Evolutionary conservation across 2,113 vertebrate species (phyloP), one percentile per base, ranked within the genome.

Genomic region (Pseudorectes ferrugineus): DNA sequence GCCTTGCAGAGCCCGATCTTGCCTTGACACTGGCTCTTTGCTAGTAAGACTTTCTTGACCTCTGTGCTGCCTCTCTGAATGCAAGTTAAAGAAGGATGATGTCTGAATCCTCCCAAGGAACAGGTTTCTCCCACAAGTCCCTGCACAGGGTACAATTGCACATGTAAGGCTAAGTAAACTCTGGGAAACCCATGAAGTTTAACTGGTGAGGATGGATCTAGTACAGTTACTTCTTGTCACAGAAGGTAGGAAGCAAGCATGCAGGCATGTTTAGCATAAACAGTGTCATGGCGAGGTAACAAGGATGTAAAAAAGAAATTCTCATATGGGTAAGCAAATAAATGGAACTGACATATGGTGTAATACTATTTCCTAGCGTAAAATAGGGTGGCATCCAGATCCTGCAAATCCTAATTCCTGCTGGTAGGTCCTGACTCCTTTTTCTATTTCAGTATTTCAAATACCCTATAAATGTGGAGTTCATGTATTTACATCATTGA

Each of bases 1-100:
- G 54, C 45, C n/a, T 4, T 9, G 24, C 9, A 36, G 57, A 55
- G 22, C 26, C 20, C 0, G 1, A 8, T 31, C 33, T 40, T 75
- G 26, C 15, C 74, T 46, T 73, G 33, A 62, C 49, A 7, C 10
- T 14, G 40, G 7, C 43, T 77, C 36, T 74, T 67, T 66, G 42
- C 51, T 45, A 40, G 31, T 40, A 54, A n/a, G 61, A 59, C 22
- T 63, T 87, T 61, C 43, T 71, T 75, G 48, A 78, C 65, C 48
- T 87, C 48, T 63, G 2, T 55, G 48, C 33, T 49, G 25, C 57
- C 25, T 43, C 55, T 72, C n/a, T 33, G 45, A 92, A 42, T 4
- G 16, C 40, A 79, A 46, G 59, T 9, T 51, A 68, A 89, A 85
- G 61, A 48, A 51, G 23, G 54, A 35, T 38, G 25, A 40, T 45